phyloP scores from a whole-genome alignment of 1,140 invertebrate species.

The Scaptomyza montana region DNA sequence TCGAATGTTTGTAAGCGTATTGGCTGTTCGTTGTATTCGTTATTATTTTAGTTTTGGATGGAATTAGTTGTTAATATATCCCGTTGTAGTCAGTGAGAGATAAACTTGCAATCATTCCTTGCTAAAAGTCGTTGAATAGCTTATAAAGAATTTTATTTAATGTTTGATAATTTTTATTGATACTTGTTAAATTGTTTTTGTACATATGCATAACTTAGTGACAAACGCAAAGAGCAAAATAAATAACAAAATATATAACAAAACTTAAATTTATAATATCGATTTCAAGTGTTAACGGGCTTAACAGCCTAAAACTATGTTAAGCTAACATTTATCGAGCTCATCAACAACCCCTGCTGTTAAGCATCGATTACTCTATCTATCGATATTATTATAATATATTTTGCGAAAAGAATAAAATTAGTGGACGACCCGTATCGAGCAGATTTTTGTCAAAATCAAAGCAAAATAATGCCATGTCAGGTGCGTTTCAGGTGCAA shows the following conservation, averaged over 20 bases:
- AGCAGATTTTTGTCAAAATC: conserved; percentile 11
- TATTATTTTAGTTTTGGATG: conserved; percentile 71
- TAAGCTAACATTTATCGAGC: conserved; percentile 1
- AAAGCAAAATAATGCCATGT: conserved; percentile 50
- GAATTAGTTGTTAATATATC: conserved; percentile 25
- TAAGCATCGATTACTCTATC: not conserved
- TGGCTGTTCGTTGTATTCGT: conserved; percentile 79
- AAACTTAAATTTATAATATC: conserved; percentile 4
- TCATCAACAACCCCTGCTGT: not conserved
- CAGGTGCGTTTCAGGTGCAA: conserved; percentile 28
- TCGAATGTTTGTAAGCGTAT: conserved; percentile 75
- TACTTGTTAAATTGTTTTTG: conserved; percentile 69
- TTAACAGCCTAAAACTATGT: not conserved
- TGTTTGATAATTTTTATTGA: conserved; percentile 54
- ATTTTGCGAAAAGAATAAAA: conserved; percentile 9
- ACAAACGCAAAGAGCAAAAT: conserved; percentile 56
- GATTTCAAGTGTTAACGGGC: not conserved
- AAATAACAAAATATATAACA: conserved; percentile 23
- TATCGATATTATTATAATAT: conserved; percentile 20
- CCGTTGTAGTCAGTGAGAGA: conserved; percentile 60
- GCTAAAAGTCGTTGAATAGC: conserved; percentile 51
- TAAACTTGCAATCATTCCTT: conserved; percentile 69
- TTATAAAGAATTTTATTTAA: conserved; percentile 57
- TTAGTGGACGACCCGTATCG: not conserved
- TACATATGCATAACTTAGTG: conserved; percentile 66